Conservation (phyloP, 1,140 invertebrate genomes). For the Drosophila pseudoananassae region DNA sequence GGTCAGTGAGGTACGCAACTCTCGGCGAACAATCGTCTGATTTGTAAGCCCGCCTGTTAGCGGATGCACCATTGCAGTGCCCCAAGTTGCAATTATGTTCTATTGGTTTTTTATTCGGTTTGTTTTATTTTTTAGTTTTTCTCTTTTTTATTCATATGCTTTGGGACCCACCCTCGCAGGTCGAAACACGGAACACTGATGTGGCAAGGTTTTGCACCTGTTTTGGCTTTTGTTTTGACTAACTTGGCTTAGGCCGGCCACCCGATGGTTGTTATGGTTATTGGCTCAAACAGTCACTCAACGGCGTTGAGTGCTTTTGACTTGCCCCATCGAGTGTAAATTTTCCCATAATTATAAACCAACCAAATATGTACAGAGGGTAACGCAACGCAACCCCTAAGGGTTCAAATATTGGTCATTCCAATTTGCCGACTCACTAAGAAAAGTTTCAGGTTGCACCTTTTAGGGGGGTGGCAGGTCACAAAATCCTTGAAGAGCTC, state of each 20-base stretch:
- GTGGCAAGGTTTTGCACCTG: conserved; percentile 68
- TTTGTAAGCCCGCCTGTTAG: conserved; percentile 34
- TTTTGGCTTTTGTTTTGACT: conserved; percentile 72
- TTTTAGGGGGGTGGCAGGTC: conserved; percentile 6
- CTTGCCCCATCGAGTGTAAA: conserved; percentile 38
- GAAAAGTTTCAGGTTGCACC: conserved; percentile 55
- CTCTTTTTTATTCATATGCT: conserved; percentile 15
- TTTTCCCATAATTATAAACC: conserved; percentile 58
- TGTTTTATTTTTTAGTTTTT: conserved; percentile 12
- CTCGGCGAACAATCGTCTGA: conserved; percentile 47
- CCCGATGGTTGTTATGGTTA: conserved; percentile 73
- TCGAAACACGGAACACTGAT: conserved; percentile 21
- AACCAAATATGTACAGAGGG: conserved; percentile 28
- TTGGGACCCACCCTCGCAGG: conserved; percentile 47
- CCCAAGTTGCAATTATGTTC: conserved; percentile 66
- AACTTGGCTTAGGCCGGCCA: conserved; percentile 56
- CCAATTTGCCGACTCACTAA: conserved; percentile 61
- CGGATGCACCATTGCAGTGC: conserved; percentile 64
- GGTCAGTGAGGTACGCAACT: conserved; percentile 46
- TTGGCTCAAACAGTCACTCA: conserved; percentile 59
- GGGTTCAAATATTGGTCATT: conserved; percentile 76
- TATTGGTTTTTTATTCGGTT: conserved; percentile 54
- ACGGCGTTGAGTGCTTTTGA: conserved; percentile 27
- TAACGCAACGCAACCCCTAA: conserved; percentile 33
- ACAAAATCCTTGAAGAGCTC: background rate